Base-by-base conservation (phyloP, 1,140 invertebrate genomes). In the Drosophila guanche region DNA sequence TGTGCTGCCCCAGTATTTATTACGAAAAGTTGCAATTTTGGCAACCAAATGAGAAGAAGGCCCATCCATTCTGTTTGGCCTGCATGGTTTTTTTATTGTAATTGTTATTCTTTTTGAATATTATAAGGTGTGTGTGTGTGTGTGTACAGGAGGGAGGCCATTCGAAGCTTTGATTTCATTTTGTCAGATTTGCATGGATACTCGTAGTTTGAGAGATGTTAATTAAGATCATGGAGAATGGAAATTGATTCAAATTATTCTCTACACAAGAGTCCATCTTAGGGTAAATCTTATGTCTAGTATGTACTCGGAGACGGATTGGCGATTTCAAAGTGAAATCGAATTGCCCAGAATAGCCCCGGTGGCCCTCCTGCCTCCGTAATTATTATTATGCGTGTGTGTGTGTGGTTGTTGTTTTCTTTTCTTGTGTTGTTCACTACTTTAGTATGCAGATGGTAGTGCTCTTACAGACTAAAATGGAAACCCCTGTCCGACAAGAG, bases 361-460 rank as follows among this genome's bases (percentile, higher is more conserved):
- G 46, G 54, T 41, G 50, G 25, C 50, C 62, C 33, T 5, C 41
- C 40, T 25, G 14, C 16, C 27, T 45, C 14, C 12, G 22, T 45
- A 7, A 25, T 37, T 58, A 51, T 59, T 60, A 33, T 50, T 76
- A 3, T 12, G 27, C 4, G 33, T 52, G 67, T 54, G 51, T 46
- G 5, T 27, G 25, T 27, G 25, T 27, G 5, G 16, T 20, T 20
- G 16, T 33, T 70, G 59, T 50, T 50, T 59, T 29, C 65, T 55
- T 60, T 62, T 56, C 14, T 50, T 7, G 42, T 50, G 61, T 46
- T 75, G 60, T 56, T 16, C 46, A 29, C 71, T 75, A 79, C 52
- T 57, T 78, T 78, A 62, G 75, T 78, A 63, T 63, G 58, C 76
- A 79, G 33, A n/a, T 65, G 27, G 33, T 50, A 46, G 55, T 61